Conservation (phyloP, 2,113 vertebrate genomes). For the Gobio gobio region DNA sequence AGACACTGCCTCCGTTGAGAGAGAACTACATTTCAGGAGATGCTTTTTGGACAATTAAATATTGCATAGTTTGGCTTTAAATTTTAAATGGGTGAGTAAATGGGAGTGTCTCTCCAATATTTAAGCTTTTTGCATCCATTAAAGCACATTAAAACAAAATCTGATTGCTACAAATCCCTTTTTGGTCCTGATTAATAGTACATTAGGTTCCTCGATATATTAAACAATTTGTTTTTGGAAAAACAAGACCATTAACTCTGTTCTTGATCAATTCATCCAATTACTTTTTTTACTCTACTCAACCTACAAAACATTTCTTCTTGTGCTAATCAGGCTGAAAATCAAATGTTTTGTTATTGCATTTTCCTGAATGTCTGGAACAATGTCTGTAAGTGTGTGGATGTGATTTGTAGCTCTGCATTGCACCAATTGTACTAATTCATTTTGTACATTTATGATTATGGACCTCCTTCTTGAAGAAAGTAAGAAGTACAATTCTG, state of each 20-base stretch:
- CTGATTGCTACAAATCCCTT: not conserved
- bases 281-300: not conserved
- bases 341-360: conserved; percentile 19
- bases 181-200: not conserved
- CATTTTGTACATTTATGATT: conserved; percentile 1
- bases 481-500: conserved; percentile 4
- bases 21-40: conserved; percentile 29
- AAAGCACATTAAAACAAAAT: conserved; percentile 3
- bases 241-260: not conserved
- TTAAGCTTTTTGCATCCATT: conserved; percentile 8
- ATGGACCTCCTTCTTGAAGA: not conserved
- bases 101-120: not conserved
- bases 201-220: not conserved
- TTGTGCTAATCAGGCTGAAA: not conserved
- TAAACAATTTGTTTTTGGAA: not conserved
- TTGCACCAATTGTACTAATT: conserved; percentile 20
- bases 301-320: not conserved
- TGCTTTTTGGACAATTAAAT: not conserved
- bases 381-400: not conserved
- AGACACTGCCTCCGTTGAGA: conserved; percentile 47
- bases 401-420: conserved; percentile 27
- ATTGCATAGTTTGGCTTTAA: not conserved
- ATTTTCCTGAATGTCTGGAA: not conserved
- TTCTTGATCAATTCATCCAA: not conserved
- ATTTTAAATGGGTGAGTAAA: not conserved